Evolutionary conservation across 1,140 invertebrate genomes (phyloP).

Genomic region (Drosophila kanapiae): DNA sequence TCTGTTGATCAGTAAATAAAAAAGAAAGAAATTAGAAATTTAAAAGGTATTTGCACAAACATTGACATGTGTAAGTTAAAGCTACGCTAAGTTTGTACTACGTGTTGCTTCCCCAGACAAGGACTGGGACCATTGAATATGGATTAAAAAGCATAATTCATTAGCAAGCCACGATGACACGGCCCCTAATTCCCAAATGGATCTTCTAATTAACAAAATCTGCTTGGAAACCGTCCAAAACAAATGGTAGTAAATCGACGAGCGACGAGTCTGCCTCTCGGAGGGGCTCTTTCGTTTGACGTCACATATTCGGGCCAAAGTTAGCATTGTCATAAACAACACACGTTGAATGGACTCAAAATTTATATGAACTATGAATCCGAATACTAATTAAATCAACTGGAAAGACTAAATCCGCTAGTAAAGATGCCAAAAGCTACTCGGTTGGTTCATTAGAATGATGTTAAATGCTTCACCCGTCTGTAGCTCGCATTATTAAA

Average conservation of each 20-base stretch:
- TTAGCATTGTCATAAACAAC: slow-evolving; percentile 64
- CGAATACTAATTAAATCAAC: slow-evolving; percentile 56
- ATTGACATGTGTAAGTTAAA: neutral
- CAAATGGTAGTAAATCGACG: neutral
- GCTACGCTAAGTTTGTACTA: neutral
- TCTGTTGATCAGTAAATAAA: slow-evolving; percentile 86
- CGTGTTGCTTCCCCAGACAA: slow-evolving; percentile 10
- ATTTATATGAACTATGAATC: slow-evolving; percentile 41
- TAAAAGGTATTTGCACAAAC: neutral
- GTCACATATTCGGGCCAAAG: slow-evolving; percentile 9
- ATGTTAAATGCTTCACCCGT: slow-evolving; percentile 58
- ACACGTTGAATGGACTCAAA: slow-evolving; percentile 12
- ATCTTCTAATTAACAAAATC: slow-evolving; percentile 47
- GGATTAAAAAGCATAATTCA: slow-evolving; percentile 28
- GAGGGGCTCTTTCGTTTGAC: slow-evolving; percentile 23
- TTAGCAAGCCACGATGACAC: slow-evolving; percentile 27
- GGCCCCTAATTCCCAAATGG: slow-evolving; percentile 28
- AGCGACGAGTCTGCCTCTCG: slow-evolving; percentile 20
- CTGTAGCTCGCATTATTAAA: slow-evolving; percentile 9
- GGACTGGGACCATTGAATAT: slow-evolving; percentile 34
- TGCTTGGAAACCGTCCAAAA: slow-evolving; percentile 27
- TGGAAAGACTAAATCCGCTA: slow-evolving; percentile 23
- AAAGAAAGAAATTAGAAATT: slow-evolving; percentile 16
- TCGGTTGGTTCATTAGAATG: slow-evolving; percentile 56
- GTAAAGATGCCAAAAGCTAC: slow-evolving; percentile 22